Base-by-base conservation (phyloP, 1,140 invertebrate species). In the Atta texana region DNA sequence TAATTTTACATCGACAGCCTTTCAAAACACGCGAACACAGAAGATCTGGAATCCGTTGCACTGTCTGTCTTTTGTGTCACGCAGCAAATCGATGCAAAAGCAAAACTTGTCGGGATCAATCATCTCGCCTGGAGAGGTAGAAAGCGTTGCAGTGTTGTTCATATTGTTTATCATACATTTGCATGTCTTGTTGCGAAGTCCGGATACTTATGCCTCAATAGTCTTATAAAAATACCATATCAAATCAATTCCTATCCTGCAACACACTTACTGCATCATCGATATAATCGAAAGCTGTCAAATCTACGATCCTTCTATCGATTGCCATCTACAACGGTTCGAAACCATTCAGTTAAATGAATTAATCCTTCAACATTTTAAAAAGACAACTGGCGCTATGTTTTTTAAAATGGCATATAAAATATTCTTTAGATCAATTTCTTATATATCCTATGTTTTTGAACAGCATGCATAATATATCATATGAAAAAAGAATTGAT, bases 91-190 rank as follows among this genome's bases (percentile, higher is more conserved):
- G 21, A 44, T 3, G 64, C 72, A 59, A 74, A 61, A 84, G 86
- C 51, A 77, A 82, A 88, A 71, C 66, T 61, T 51, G 86, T 78
- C 51, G 28, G 68, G 57, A 89, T 88, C 82, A 71, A 53, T 74
- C 69, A 72, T 77, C 21, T 49, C 55, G 53, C 71, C 16, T 81
- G 55, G 0, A 76, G 82, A 63, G 61, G 69, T 88, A 88, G 75
- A 88, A 89, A 89, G 61, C 69, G 34, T 53, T 53, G 88, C 59
- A 71, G 24, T 12, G 66, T 74, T 71, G 72, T 53, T 75, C 74
- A 31, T 77, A 81, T 88, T 80, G 84, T 80, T 24, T 59, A 51
- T 85, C 66, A 14, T 28, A 66, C 88, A 86, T 85, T 88, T 88
- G 71, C 87, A 77, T 82, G 71, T 59, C 18, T 18, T 57, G 77